Evolutionary conservation across 1,140 invertebrate species (phyloP).

Genomic region (Coptotermes formosanus): DNA sequence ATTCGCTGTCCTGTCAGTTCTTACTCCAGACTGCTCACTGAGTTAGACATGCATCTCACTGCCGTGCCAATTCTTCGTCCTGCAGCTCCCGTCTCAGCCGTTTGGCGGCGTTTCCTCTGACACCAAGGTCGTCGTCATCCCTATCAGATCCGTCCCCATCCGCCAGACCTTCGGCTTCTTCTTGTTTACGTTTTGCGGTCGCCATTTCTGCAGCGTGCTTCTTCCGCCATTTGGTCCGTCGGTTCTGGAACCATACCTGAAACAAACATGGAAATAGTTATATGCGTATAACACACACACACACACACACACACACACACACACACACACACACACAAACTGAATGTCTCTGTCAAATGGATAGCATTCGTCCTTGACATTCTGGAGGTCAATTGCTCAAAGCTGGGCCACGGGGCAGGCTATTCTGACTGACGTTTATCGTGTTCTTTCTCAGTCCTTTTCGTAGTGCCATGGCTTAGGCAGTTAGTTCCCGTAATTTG

Average conservation of each 20-base stretch:
- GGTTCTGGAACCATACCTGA: conserved; percentile 99
- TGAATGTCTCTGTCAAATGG: no score
- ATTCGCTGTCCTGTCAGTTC: no score
- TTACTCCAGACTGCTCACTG: no score
- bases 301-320: no score
- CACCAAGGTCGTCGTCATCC: conserved; percentile 66
- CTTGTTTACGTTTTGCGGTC: conserved; percentile 93
- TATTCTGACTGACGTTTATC: no score
- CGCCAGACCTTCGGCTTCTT: conserved; percentile 78
- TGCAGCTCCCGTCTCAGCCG: conserved; percentile 54
- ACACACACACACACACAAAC: no score
- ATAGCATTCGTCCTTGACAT: no score
- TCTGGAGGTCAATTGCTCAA: no score
- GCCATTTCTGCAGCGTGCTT: conserved; percentile 99
- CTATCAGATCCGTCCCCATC: conserved; percentile 49
- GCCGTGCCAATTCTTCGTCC: conserved; percentile 31
- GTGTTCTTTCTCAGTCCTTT: no score
- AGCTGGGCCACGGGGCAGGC: no score
- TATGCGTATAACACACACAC: background rate
- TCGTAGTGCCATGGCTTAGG: no score
- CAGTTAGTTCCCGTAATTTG: no score
- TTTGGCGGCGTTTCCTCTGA: conserved; percentile 52
- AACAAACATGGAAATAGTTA: conserved; percentile 40
- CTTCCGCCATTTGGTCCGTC: conserved; percentile 99
- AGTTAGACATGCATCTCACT: conserved; percentile 9